Evolutionary conservation across 1,140 invertebrate species (phyloP), one percentile per base, ranked within the genome.

Genomic region (Drosophila dunni): DNA sequence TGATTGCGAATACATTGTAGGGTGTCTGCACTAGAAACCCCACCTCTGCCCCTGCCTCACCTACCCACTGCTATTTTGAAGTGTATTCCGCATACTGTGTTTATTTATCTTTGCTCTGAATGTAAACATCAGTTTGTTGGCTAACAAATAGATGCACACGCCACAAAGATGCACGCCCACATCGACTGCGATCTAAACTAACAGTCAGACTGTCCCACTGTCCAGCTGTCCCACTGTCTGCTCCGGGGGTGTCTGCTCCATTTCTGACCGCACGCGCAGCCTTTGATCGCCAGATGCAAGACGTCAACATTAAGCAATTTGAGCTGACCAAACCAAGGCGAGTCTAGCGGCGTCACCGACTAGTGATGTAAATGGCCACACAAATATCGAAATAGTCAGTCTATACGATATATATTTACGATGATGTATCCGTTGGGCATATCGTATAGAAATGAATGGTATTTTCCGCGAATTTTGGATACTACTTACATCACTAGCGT

Each of bases 121-220:
- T 68, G 77, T 76, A 79, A 83, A 83, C 76, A 83, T 38, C 24
- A 66, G 42, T 57, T 48, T 61, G 66, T 81, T 71, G 65, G 65
- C 79, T 67, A 82, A 75, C 66, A 82, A 69, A 83, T 82, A 63
- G 79, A 79, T 82, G 76, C 80, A 83, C 80, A 63, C 76, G 63
- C 67, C 66, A 48, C 50, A 67, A 50, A 53, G 34, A 20, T 78
- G 75, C 79, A 79, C 76, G 66, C 80, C 80, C 80, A 83, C 71
- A 60, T 61, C 7, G 45, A 44, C 48, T 60, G 48, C 15, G 36
- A 36, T 36, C 38, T 9, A 15, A 36, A 15, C 38, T 9, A 15
- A 38, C 20, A 7, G 33, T 44, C 48, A 17, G 17, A 54, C 71
- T 46, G 24, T 29, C 40, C 11, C 40, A n/a, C 50, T 29, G 34